Percentiles rank a stretch among this genome's conserved stretches.
Conservation (phyloP, 2,797 vertebrate species). For the Chaenodraco wilsoni region DNA sequence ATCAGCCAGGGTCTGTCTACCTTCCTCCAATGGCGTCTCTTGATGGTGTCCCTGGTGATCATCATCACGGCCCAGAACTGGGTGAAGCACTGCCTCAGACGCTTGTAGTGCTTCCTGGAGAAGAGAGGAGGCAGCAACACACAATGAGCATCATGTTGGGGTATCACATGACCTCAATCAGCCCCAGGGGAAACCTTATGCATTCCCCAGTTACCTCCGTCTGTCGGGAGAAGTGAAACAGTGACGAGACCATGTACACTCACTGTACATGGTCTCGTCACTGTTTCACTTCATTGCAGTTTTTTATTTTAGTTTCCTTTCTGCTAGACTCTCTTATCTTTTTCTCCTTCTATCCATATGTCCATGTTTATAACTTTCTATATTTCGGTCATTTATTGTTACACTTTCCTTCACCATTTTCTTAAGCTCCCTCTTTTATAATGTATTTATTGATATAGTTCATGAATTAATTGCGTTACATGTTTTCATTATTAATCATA, state of each 20-base stretch:
- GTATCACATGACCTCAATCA: background rate
- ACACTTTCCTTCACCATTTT: no score
- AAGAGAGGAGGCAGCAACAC: conserved; percentile 37
- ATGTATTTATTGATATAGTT: no score
- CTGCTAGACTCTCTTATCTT: no score
- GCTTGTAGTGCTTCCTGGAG: conserved; percentile 88
- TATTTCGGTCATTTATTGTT: no score
- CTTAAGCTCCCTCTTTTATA: no score
- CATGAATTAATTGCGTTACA: no score
- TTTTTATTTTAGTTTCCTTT: background rate
- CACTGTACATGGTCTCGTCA: background rate
- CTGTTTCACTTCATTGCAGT: no score
- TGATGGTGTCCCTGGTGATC: conserved; percentile 84
- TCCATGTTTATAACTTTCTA: no score
- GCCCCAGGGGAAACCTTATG: background rate
- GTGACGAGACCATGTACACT: no score
- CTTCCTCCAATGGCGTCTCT: conserved; percentile 82
- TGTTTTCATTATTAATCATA: no score
- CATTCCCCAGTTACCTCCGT: background rate
- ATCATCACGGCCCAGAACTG: conserved; percentile 88
- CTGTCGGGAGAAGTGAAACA: background rate
- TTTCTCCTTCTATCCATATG: no score
- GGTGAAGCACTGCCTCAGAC: conserved; percentile 82
- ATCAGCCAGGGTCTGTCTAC: conserved; percentile 24
- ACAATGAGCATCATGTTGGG: background rate